Conservation (phyloP, 2,888 invertebrate species). For the Allygus modestus region DNA sequence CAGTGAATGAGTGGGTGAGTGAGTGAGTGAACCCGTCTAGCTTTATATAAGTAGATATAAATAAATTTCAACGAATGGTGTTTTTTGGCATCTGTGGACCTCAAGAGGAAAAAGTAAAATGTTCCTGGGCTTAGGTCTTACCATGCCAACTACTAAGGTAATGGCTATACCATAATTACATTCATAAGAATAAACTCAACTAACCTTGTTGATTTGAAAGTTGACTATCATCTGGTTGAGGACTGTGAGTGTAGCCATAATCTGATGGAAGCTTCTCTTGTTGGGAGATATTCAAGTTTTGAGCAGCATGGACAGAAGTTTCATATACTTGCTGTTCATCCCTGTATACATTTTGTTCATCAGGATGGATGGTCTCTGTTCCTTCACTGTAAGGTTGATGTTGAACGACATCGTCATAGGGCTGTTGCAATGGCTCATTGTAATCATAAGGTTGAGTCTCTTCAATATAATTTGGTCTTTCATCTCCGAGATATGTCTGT, state of each 20-base stretch:
- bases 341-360: neutral
- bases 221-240: neutral
- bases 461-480: neutral
- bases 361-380: neutral
- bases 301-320: neutral
- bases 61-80: no score
- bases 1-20: no score
- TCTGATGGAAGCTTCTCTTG: neutral
- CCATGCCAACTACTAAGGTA: no score
- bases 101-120: no score
- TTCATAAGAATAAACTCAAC: no score
- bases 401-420: neutral
- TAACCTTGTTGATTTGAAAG: neutral
- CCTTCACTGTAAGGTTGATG: neutral
- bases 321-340: slow-evolving; percentile 29
- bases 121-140: no score
- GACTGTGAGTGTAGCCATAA: neutral
- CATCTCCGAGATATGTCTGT: slow-evolving; percentile 6
- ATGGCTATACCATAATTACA: no score
- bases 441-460: slow-evolving; percentile 25
- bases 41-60: no score
- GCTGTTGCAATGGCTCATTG: slow-evolving; percentile 3
- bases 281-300: neutral
- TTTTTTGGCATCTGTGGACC: no score
- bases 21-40: no score